phyloP scores from a whole-genome alignment of 2,797 vertebrate genomes.

The Arctocebus calabarensis region DNA sequence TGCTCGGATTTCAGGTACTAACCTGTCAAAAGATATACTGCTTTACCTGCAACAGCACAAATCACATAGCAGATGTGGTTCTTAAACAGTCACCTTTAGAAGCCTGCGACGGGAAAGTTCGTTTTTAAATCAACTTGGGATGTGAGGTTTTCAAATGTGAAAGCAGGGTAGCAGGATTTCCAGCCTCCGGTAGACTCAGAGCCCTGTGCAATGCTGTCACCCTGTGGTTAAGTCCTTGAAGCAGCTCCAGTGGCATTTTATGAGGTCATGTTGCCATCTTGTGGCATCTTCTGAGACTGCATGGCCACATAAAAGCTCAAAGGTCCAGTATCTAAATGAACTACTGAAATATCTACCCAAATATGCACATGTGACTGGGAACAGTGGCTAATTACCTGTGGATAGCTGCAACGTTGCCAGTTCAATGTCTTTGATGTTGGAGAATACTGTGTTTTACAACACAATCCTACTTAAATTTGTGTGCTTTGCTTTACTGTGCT shows the following conservation, averaged over 20 bases:
- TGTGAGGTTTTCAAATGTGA: neutral
- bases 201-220: neutral
- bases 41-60: neutral
- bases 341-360: neutral
- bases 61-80: neutral
- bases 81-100: neutral
- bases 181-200: neutral
- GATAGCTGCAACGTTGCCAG: rapidly evolving
- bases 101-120: neutral
- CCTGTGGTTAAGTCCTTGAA: neutral
- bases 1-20: neutral
- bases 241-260: rapidly evolving
- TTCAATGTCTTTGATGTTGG: neutral
- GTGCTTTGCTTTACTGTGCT: neutral
- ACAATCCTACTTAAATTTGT: neutral
- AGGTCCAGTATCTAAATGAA: rapidly evolving
- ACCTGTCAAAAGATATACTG: neutral
- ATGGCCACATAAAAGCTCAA: neutral
- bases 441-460: neutral
- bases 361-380: rapidly evolving
- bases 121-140: neutral
- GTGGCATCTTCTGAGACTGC: constrained; percentile 60
- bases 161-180: rapidly evolving
- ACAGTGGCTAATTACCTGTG: neutral
- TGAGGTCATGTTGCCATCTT: constrained; percentile 81